Base-by-base conservation (phyloP, 2,888 invertebrate genomes). In the Agonopterix arenella region DNA sequence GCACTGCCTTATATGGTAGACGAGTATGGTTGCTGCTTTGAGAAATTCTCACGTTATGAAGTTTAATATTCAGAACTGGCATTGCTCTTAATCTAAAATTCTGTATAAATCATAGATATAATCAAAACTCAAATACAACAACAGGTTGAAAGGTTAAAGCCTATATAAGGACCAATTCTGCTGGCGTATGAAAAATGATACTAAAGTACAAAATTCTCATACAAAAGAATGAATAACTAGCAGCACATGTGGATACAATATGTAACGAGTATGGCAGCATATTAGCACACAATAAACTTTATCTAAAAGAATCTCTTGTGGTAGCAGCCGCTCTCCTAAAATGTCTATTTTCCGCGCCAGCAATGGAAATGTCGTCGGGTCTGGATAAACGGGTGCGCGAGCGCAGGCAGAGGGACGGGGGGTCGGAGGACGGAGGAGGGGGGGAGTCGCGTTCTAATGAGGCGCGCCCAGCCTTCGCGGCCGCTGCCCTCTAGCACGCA, bases 201-300 rank as follows among this genome's bases (percentile, higher is more conserved):
- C 1, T 1, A 28, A 28, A 28, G 28, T 28, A 28, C 28, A 28
- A 28, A 1, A 28, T 28, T 44, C 9, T 44, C 10, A 45, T 45
- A 36, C 36, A 36, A 11, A 38, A 46, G 7, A 37, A 28, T 28
- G 28, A 28, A 28, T 28, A 28, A 28, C 28, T 28, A 28, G 28
- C 28, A 11, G 36, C 36, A 8, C 60, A 66, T 51, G 56, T 28
- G 28, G 28, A 28, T 60, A 52, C 58, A 61, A 59, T 66, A 64
- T 52, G 61, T 66, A 62, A 66, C 65, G 66, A 72, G 70, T 66
- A 68, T 61, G 59, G 61, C 63, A 58, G 59, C 68, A 70, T 76
- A 85, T 85, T 84, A 83, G 75, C 85, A 85, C 84, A 84, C 83
- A 83, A 83, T 84, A 81, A 81, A 76, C 70, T 69, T 72, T 76